A percentile compares a stretch with the other conserved stretches of the same genome.
Conservation (phyloP, 2,113 vertebrate species). For the Scalopus aquaticus region DNA sequence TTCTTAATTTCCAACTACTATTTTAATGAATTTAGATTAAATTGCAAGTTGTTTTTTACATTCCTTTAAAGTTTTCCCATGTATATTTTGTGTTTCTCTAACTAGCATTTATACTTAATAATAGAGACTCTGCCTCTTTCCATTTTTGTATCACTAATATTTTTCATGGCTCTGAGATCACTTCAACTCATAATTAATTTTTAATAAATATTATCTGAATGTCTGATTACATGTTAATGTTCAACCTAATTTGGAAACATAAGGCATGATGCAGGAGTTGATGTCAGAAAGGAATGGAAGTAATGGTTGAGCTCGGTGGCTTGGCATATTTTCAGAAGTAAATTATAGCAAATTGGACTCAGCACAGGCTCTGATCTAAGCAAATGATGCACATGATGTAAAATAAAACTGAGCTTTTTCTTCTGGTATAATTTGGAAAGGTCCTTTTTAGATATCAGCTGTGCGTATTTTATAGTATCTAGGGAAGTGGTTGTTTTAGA, state of each 20-base stretch:
- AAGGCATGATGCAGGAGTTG: neutral
- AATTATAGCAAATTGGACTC: neutral
- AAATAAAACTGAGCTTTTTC: neutral
- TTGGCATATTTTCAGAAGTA: slow-evolving; percentile 26
- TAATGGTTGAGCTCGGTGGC: neutral
- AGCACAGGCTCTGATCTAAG: neutral
- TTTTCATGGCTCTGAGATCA: neutral
- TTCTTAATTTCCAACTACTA: neutral
- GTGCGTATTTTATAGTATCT: neutral
- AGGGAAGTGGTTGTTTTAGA: neutral
- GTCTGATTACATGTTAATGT: neutral
- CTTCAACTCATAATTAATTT: neutral
- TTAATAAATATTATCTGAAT: neutral
- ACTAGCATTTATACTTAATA: neutral
- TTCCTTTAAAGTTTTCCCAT: neutral
- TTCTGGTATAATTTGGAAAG: slow-evolving; percentile 16
- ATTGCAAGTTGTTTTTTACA: neutral
- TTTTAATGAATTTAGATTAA: neutral
- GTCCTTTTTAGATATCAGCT: neutral
- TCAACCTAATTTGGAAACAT: neutral
- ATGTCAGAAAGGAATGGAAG: neutral
- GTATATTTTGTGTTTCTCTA: neutral
- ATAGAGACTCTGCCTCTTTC: neutral
- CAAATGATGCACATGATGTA: neutral
- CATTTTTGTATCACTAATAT: neutral